These are phyloP conservation scores for Cladorhizidae sp. DNA, from an alignment of 37 sponge, comb jelly and placozoan genomes.

Conservation along the genomic window DNA sequence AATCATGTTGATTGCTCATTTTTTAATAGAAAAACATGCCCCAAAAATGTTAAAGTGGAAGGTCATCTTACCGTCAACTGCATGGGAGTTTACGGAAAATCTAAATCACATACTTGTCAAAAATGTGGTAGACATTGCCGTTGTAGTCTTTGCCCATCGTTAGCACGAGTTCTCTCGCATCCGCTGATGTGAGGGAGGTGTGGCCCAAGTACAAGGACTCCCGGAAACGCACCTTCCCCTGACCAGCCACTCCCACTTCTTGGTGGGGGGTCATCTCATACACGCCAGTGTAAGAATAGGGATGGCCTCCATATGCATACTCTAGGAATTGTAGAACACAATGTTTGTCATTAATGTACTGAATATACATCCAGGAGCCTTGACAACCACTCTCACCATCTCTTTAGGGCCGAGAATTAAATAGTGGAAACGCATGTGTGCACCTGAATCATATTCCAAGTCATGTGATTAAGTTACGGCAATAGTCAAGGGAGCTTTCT, in stretches of 20 bases:
- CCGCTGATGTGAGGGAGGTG: conserved; percentile 14
- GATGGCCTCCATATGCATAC: conserved; percentile 61
- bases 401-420: no score
- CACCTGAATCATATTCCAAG: no score
- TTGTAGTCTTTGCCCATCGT: conserved; percentile 30
- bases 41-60: no score
- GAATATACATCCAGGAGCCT: no score
- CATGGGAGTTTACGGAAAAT: no score
- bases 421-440: no score
- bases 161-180: conserved; percentile 18
- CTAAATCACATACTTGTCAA: conserved; percentile 23
- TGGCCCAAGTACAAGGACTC: conserved; percentile 28
- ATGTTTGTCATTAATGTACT: background rate
- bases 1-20: no score
- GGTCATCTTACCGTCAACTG: no score
- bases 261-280: conserved; percentile 41
- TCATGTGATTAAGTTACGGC: no score
- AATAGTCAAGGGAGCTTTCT: no score
- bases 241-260: conserved; percentile 11
- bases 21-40: no score
- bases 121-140: conserved; percentile 43
- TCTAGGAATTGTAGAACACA: conserved; percentile 10
- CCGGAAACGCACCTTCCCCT: conserved; percentile 21
- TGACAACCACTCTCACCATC: no score
- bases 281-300: conserved; percentile 53